These are phyloP conservation scores for Pheosia gnoma DNA, from an alignment of 2,888 invertebrate species.

Conservation along the genomic window DNA sequence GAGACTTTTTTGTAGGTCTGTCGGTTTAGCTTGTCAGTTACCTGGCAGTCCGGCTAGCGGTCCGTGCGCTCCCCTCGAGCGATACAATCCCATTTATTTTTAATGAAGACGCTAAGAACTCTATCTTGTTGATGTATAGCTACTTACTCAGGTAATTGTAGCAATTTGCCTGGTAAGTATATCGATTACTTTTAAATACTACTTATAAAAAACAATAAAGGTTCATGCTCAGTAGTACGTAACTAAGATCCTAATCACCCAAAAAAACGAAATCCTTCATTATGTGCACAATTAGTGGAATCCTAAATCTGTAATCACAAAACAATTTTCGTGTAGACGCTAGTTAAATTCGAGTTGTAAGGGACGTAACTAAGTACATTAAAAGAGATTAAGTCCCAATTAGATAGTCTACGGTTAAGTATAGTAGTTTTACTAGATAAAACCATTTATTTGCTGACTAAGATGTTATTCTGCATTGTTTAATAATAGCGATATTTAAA, in stretches of 20 bases:
- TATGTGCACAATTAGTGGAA: not conserved
- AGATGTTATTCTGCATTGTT: too few species aligned
- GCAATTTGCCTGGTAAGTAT: too few species aligned
- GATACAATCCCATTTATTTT: not conserved
- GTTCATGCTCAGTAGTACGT: not conserved
- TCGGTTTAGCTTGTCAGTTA: slow-evolving; percentile 1
- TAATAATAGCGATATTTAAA: too few species aligned
- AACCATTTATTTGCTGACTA: too few species aligned
- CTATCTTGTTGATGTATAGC: not conserved
- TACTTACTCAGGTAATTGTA: not conserved
- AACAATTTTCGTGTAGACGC: not conserved
- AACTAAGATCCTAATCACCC: not conserved
- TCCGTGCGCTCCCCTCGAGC: not conserved
- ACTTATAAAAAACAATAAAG: not conserved
- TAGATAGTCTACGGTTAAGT: not conserved
- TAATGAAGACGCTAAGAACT: not conserved
- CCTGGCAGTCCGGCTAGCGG: not conserved
- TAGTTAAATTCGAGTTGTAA: not conserved
- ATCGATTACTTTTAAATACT: not conserved
- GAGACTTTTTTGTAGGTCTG: not conserved
- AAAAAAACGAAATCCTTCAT: not conserved
- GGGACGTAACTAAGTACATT: not conserved
- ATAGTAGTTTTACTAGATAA: not conserved
- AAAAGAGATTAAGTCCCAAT: not conserved
- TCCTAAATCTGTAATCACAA: not conserved